Conservation (phyloP, 2,888 invertebrate species). For the Lasioglossum zephyrum region DNA sequence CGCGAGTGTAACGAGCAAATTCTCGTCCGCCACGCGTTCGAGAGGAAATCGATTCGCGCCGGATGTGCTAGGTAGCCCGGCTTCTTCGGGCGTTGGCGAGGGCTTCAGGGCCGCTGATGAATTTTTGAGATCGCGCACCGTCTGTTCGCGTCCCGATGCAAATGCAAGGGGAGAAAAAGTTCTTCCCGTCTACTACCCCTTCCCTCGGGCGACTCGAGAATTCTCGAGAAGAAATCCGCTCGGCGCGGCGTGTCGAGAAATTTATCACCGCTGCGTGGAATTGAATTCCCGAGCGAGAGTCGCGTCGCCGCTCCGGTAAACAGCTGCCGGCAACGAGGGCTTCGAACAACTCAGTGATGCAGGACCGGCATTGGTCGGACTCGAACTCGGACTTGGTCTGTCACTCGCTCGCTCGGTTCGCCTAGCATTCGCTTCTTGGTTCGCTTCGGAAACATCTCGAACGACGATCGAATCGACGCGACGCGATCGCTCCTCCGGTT, state of each 20-base stretch:
- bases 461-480: not conserved
- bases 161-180: not conserved
- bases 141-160: conserved; percentile 11
- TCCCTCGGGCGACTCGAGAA: not conserved
- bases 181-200: not conserved
- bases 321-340: conserved; percentile 35
- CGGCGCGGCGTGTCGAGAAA: not conserved
- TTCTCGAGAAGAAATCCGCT: conserved; percentile 27
- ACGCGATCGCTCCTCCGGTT: not conserved
- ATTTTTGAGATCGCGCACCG: not conserved
- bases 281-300: conserved; percentile 34
- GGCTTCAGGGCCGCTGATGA: not conserved
- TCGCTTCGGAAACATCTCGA: not conserved
- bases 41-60: not conserved
- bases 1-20: not conserved
- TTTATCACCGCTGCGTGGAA: conserved; percentile 41
- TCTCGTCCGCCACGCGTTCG: not conserved
- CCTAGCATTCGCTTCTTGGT: not conserved
- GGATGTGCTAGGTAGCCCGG: not conserved
- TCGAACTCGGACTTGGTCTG: not conserved
- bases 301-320: conserved; percentile 25
- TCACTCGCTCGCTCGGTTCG: not conserved
- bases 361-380: conserved; percentile 49
- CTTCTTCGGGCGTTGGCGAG: not conserved
- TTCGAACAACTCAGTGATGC: conserved; percentile 44